Percentiles rank a stretch among this genome's conserved stretches.
Conservation (phyloP, 2,113 vertebrate species). For the Nycticebus coucang region DNA sequence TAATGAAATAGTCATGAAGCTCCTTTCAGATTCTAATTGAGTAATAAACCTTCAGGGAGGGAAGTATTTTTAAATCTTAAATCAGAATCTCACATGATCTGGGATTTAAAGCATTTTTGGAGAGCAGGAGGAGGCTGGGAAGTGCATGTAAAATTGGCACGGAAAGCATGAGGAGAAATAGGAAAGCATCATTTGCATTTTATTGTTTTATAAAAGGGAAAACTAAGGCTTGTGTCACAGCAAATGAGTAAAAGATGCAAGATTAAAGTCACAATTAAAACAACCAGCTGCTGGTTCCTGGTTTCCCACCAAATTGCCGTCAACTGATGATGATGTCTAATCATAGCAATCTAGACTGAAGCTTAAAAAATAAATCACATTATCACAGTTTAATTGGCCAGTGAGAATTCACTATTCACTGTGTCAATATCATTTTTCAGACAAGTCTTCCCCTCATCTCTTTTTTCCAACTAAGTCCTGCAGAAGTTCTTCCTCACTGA, state of each 20-base stretch:
- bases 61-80: conserved; percentile 70
- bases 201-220: conserved; percentile 50
- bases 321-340: conserved; percentile 17
- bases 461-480: neutral
- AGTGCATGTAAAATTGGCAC: conserved; percentile 34
- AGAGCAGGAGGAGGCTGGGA: neutral
- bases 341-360: conserved; percentile 22
- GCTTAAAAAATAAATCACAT: neutral
- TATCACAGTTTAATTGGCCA: conserved; percentile 21
- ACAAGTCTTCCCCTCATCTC: neutral
- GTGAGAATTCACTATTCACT: neutral
- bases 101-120: conserved; percentile 56
- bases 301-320: conserved; percentile 15
- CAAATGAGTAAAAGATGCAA: conserved; percentile 47
- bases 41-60: conserved; percentile 65
- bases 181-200: neutral
- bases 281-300: conserved; percentile 47
- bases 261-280: conserved; percentile 54
- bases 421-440: neutral
- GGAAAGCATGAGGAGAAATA: conserved; percentile 19
- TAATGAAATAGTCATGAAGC: conserved; percentile 62
- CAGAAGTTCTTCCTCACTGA: neutral
- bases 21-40: conserved; percentile 67
- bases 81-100: conserved; percentile 60
- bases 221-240: conserved; percentile 47